Evolutionary conservation across 2,113 vertebrate species (phyloP).

Genomic region (Spea bombifrons): DNA sequence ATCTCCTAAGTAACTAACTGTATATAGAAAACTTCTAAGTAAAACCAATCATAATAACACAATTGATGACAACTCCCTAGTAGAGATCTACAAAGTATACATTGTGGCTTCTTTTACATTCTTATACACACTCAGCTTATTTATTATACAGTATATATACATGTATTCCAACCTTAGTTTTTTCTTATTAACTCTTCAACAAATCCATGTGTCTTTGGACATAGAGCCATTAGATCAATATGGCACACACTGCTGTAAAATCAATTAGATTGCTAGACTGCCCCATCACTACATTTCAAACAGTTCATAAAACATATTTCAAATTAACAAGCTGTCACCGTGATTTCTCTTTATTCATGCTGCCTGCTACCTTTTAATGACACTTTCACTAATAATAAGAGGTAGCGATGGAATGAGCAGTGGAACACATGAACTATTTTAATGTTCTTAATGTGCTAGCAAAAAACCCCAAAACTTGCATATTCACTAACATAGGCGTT

Average conservation of each 20-base stretch:
- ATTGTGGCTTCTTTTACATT: neutral
- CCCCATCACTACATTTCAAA: slow-evolving; percentile 21
- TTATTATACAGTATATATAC: too few relatives aligned
- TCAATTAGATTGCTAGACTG: slow-evolving; percentile 47
- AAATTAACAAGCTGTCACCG: slow-evolving; percentile 46
- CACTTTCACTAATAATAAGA: slow-evolving; percentile 21
- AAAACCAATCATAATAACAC: neutral
- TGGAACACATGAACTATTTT: neutral
- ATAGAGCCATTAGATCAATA: slow-evolving; percentile 48
- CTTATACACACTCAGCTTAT: too few relatives aligned
- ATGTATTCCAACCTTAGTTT: slow-evolving; percentile 40
- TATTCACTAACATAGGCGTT: too few relatives aligned
- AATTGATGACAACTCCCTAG: neutral
- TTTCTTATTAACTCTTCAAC: slow-evolving; percentile 45
- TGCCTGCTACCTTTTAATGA: slow-evolving; percentile 34
- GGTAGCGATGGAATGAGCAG: neutral
- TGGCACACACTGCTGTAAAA: slow-evolving; percentile 47
- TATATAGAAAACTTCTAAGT: neutral
- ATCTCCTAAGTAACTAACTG: too few relatives aligned
- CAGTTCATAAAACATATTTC: slow-evolving; percentile 37
- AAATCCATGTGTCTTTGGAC: slow-evolving; percentile 27
- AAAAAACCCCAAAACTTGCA: too few relatives aligned
- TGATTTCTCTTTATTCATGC: slow-evolving; percentile 29
- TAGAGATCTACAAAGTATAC: neutral
- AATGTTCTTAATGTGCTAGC: neutral